Evolutionary conservation across 37 sponge, comb jelly and placozoan genomes (phyloP).

Genomic region (Chondrilla cf. caribensis): DNA sequence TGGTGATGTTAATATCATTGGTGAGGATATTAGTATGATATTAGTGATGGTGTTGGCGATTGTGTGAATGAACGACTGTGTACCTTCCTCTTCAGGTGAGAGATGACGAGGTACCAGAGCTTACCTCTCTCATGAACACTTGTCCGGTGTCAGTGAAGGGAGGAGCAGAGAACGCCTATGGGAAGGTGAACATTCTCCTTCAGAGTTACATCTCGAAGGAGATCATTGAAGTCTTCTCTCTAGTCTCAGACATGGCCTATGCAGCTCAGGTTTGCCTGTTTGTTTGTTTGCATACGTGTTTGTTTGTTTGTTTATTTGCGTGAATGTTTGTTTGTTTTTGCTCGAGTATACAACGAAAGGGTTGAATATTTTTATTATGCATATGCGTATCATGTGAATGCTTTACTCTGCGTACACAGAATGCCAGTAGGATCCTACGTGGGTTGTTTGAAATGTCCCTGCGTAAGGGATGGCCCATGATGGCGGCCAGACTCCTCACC

Average conservation of each 20-base stretch:
- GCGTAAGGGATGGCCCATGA: conserved; percentile 63
- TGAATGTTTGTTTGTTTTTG: too few species aligned
- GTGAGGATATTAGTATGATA: too few species aligned
- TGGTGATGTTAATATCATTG: too few species aligned
- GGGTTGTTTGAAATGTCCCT: conserved; percentile 94
- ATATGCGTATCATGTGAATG: too few species aligned
- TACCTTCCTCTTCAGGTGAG: conserved; percentile 58
- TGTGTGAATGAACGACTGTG: background rate
- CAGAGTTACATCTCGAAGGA: conserved; percentile 82
- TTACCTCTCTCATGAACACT: conserved; percentile 30
- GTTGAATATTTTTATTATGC: too few species aligned
- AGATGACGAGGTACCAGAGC: conserved; percentile 90
- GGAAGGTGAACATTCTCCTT: conserved; percentile 92
- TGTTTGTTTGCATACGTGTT: too few species aligned
- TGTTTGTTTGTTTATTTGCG: too few species aligned
- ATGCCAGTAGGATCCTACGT: conserved; percentile 84
- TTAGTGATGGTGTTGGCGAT: too few species aligned
- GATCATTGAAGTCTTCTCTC: conserved; percentile 83
- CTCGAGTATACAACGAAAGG: too few species aligned
- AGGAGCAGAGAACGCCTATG: conserved; percentile 86
- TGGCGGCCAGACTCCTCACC: conserved; percentile 66
- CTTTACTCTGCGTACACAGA: too few species aligned
- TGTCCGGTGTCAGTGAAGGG: conserved; percentile 65
- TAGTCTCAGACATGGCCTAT: conserved; percentile 90
- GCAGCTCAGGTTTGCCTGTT: conserved; percentile 72